phyloP scores from a whole-genome alignment of 2,888 invertebrate genomes.

The Chalcosyrphus nemorum region DNA sequence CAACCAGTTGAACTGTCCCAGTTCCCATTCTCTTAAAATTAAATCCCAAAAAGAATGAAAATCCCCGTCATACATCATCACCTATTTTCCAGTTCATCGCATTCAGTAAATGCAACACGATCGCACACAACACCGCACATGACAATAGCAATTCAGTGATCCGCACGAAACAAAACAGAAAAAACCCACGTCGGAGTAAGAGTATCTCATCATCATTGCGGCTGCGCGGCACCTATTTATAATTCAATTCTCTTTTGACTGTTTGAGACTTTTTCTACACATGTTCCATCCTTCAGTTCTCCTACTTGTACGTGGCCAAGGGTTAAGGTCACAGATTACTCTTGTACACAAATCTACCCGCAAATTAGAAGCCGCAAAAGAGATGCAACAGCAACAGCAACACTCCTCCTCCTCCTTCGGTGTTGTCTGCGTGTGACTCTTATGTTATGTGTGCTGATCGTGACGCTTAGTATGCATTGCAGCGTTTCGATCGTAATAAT shows the following conservation, averaged over 20 bases:
- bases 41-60: background rate
- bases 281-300: background rate
- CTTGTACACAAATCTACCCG: slow-evolving; percentile 40
- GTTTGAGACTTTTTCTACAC: slow-evolving; percentile 8
- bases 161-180: background rate
- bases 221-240: slow-evolving; percentile 20
- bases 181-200: background rate
- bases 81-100: slow-evolving; percentile 13
- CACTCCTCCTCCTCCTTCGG: no score
- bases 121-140: background rate
- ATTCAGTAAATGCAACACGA: slow-evolving; percentile 17
- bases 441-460: slow-evolving; percentile 32
- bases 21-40: no score
- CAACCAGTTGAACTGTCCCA: slow-evolving; percentile 12
- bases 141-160: slow-evolving; percentile 9
- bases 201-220: slow-evolving; percentile 21
- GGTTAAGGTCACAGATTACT: slow-evolving; percentile 63
- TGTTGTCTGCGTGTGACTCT: slow-evolving; percentile 17
- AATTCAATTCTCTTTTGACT: slow-evolving; percentile 17
- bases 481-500: slow-evolving; percentile 43
- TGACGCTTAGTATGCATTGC: slow-evolving; percentile 34
- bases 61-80: background rate
- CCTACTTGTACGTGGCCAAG: slow-evolving; percentile 38
- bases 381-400: no score
- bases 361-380: slow-evolving; percentile 62